Conservation (phyloP, 2,797 vertebrate species). For the Tachyglossus aculeatus region DNA sequence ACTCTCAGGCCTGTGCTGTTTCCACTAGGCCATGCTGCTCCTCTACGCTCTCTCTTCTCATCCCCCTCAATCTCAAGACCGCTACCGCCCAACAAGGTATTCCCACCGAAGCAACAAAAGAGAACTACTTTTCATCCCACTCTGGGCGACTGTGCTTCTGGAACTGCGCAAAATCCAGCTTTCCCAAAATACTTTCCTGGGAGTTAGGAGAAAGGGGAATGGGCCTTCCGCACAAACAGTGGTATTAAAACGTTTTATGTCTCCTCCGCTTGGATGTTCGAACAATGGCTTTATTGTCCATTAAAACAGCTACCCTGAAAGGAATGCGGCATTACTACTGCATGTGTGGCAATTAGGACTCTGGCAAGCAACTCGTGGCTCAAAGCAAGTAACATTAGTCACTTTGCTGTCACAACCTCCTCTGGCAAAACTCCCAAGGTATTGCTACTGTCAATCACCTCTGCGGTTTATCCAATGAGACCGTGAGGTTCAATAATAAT, state of each 20-base stretch:
- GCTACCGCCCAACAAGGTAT: too few relatives aligned
- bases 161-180: conserved; percentile 14
- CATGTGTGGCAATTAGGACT: conserved; percentile 45
- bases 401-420: background rate
- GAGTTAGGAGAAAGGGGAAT: background rate
- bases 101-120: too few relatives aligned
- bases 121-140: too few relatives aligned
- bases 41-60: too few relatives aligned
- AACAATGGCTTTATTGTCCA: conserved; percentile 21
- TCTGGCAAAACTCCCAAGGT: conserved; percentile 36
- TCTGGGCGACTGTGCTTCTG: conserved; percentile 11
- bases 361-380: conserved; percentile 28
- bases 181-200: background rate
- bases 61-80: too few relatives aligned
- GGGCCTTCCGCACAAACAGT: background rate
- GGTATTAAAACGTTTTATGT: background rate
- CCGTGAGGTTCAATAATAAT: too few relatives aligned
- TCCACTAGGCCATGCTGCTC: background rate
- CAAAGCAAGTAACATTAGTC: background rate
- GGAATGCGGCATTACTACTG: conserved; percentile 3
- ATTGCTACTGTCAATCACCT: conserved; percentile 1
- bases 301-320: conserved; percentile 54
- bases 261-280: background rate
- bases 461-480: conserved; percentile 36
- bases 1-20: background rate